phyloP scores from a whole-genome alignment of 1,140 invertebrate genomes.

The Drosophila murphyi region DNA sequence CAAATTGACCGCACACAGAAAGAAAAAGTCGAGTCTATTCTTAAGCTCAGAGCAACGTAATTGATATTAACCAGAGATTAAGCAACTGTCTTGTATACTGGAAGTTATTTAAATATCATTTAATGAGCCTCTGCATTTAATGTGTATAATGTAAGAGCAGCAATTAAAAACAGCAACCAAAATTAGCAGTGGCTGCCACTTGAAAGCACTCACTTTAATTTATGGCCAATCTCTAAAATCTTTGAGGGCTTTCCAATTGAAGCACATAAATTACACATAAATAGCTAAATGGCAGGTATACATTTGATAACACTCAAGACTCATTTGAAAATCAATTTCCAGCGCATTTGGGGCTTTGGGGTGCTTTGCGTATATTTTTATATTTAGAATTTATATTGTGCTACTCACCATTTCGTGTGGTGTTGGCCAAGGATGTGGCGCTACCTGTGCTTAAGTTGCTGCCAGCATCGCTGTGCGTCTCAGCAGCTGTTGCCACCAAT shows the following conservation, averaged over 20 bases:
- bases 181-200: slow-evolving; percentile 10
- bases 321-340: slow-evolving; percentile 64
- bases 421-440: slow-evolving; percentile 54
- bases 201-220: slow-evolving; percentile 27
- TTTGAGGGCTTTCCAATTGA: slow-evolving; percentile 10
- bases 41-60: no score
- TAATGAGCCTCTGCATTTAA: not conserved
- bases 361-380: slow-evolving; percentile 12
- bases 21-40: no score
- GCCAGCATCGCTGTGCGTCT: slow-evolving; percentile 34
- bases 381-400: not conserved
- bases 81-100: no score
- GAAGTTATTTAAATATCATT: no score
- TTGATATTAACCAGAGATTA: no score
- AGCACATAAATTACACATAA: slow-evolving; percentile 32
- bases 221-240: slow-evolving; percentile 9
- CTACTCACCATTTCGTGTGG: slow-evolving; percentile 78
- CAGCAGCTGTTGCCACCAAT: slow-evolving; percentile 18
- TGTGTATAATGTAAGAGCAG: not conserved
- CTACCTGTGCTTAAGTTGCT: slow-evolving; percentile 39
- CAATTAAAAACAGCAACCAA: slow-evolving; percentile 23
- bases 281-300: slow-evolving; percentile 33
- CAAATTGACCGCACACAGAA: not conserved
- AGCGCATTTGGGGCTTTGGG: slow-evolving; percentile 43
- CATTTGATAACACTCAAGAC: slow-evolving; percentile 12